These are phyloP conservation scores for Hyla sarda DNA, from an alignment of 2,113 vertebrate genomes.

Conservation along the genomic window DNA sequence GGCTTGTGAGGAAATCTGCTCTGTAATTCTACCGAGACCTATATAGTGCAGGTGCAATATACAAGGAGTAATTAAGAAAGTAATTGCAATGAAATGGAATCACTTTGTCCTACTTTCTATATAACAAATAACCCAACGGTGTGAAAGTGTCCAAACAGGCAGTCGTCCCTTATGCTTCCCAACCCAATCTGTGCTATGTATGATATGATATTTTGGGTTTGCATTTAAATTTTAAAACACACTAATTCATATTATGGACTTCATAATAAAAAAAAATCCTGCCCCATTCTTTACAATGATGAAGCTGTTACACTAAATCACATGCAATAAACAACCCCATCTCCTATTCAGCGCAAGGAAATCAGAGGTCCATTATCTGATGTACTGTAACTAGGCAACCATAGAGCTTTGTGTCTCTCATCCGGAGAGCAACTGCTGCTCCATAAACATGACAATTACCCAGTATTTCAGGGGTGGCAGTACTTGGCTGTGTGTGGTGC, in stretches of 20 bases:
- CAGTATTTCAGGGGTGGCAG: not conserved
- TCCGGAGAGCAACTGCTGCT: not conserved
- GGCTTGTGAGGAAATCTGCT: not conserved
- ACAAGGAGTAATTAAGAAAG: not conserved
- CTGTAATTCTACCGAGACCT: not conserved
- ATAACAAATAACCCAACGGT: not conserved
- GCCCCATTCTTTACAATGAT: not conserved
- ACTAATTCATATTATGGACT: not conserved
- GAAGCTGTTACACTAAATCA: not conserved
- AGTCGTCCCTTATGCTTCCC: not conserved
- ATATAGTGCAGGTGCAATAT: not conserved
- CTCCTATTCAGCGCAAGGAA: constrained; percentile 11
- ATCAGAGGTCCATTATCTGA: constrained; percentile 26
- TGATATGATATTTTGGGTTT: not conserved
- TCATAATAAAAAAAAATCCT: not conserved
- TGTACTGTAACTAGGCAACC: constrained; percentile 33
- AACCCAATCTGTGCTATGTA: not conserved
- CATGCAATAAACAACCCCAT: not conserved
- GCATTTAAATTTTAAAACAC: not conserved
- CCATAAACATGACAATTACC: constrained; percentile 28
- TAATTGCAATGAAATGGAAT: not conserved
- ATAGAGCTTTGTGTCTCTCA: not conserved
- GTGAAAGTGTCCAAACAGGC: not conserved
- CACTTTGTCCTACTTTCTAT: not conserved
- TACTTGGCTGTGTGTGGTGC: not conserved